Base-by-base conservation (phyloP, 2,113 vertebrate genomes). In the Heterotilapia buettikoferi region DNA sequence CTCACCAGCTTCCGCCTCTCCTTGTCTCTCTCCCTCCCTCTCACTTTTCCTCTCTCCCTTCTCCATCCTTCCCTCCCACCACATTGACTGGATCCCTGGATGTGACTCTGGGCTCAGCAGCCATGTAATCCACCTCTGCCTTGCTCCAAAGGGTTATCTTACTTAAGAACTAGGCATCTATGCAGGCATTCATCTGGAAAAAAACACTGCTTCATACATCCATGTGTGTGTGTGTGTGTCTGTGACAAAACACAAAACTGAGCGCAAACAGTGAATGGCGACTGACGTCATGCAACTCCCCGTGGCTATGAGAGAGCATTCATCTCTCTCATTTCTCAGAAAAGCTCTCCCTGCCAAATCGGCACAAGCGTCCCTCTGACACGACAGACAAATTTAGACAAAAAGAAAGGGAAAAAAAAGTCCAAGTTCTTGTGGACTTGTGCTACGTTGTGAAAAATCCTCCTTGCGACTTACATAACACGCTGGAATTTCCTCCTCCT, bases 51-150 rank as follows among this genome's bases (percentile, higher is more conserved):
- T 59, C 40, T 40, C 59, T 83, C 38, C 63, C 53, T 73, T 81
- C 54, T 91, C 88, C 89, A 59, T 90, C 84, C 84, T 31, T 87
- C 82, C 84, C 88, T 89, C 90, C 87, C 91, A 92, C 92, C 89
- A 66, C 91, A 92, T 89, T 88, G 89, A 93, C 90, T 91, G 89
- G 80, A 94, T 95, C 73, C 87, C 90, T 92, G 89, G 86, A 89
- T 95, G 90, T 86, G 85, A 94, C 88, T 94, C 91, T 93, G 91
- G 87, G 87, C 86, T 95, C 93, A 94, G 88, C 86, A 92, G 93
- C 93, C 92, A 94, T 95, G 92, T 95, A 87, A 94, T 94, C 89
- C 91, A 95, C 94, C 93, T 93, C 93, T 93, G 91, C 89, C 92
- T 93, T 92, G 90, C 91, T 95, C 92, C 92, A 93, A 94, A 94